Percentiles rank a stretch among this genome's conserved stretches.
These are phyloP conservation scores for Cactoblastis cactorum DNA, from an alignment of 2,888 invertebrate genomes.

Conservation along the genomic window DNA sequence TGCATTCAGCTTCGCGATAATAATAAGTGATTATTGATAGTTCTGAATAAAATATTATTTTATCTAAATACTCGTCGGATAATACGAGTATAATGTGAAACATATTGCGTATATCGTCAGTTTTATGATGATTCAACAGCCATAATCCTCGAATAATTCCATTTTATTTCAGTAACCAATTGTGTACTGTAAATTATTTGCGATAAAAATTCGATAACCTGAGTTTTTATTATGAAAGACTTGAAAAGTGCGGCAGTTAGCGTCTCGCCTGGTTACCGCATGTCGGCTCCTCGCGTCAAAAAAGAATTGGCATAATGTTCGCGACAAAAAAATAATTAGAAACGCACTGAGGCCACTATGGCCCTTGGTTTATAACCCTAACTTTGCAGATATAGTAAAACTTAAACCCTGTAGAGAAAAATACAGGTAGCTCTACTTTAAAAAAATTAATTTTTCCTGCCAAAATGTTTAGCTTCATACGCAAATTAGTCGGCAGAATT, in stretches of 20 bases:
- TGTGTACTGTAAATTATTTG: conserved; percentile 15
- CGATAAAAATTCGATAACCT: conserved; percentile 32
- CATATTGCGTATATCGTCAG: not conserved
- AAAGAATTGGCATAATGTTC: conserved; percentile 19
- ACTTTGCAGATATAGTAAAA: conserved; percentile 14
- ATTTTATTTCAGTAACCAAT: conserved; percentile 26
- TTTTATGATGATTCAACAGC: conserved; percentile 16
- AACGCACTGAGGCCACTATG: conserved; percentile 30
- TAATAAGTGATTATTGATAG: not conserved
- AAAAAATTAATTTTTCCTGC: too few relatives aligned
- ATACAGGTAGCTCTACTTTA: too few relatives aligned
- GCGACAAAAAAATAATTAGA: conserved; percentile 23
- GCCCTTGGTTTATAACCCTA: conserved; percentile 48
- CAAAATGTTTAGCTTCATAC: conserved; percentile 52
- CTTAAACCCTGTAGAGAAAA: not conserved
- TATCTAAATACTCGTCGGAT: too few relatives aligned
- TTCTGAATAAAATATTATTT: not conserved
- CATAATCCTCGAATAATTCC: conserved; percentile 29
- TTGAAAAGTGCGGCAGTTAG: conserved; percentile 28
- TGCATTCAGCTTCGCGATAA: too few relatives aligned
- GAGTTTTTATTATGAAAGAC: conserved; percentile 29
- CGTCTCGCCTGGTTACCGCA: not conserved
- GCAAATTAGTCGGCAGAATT: conserved; percentile 44
- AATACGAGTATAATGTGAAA: too few relatives aligned
- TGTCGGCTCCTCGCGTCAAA: conserved; percentile 1